Conservation (phyloP, 2,113 vertebrate genomes). For the Plotosus lineatus region DNA sequence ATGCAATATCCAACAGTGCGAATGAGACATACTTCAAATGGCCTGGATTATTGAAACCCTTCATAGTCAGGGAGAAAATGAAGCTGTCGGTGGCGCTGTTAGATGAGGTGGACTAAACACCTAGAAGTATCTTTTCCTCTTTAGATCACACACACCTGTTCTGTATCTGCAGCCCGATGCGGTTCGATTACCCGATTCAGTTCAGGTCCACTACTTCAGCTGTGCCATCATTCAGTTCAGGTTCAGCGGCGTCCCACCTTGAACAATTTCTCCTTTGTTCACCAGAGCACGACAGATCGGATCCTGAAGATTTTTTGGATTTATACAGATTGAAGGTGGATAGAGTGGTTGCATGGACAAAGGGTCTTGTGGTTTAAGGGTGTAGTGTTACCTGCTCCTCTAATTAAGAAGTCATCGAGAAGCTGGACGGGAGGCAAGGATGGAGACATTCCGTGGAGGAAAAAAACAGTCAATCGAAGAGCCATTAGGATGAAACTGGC, state of each 20-base stretch:
- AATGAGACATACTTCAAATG: conserved; percentile 7
- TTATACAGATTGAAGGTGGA: conserved; percentile 60
- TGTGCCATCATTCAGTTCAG: conserved; percentile 48
- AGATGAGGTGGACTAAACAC: not conserved
- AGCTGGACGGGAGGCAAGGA: conserved; percentile 43
- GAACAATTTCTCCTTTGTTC: conserved; percentile 60
- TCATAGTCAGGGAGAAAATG: not conserved
- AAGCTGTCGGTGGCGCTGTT: not conserved
- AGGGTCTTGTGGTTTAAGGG: conserved; percentile 54
- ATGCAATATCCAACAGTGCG: not conserved
- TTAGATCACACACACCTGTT: conserved; percentile 27
- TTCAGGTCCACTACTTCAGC: conserved; percentile 40
- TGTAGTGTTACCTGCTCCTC: conserved; percentile 50
- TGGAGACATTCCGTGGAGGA: conserved; percentile 38
- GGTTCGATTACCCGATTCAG: conserved; percentile 32
- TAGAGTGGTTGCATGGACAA: conserved; percentile 55
- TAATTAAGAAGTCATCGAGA: conserved; percentile 56
- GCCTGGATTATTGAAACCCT: not conserved
- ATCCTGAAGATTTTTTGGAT: conserved; percentile 59
- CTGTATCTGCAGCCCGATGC: conserved; percentile 19
- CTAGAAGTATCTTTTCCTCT: conserved; percentile 18
- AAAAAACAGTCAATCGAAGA: conserved; percentile 16
- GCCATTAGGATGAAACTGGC: conserved; percentile 36
- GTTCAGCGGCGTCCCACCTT: conserved; percentile 45
- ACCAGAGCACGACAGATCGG: conserved; percentile 58